A percentile compares a stretch with the other conserved stretches of the same genome.
These are phyloP conservation scores for Ciona savignyi DNA, from an alignment of 23 tunicate genomes.

Conservation along the genomic window DNA sequence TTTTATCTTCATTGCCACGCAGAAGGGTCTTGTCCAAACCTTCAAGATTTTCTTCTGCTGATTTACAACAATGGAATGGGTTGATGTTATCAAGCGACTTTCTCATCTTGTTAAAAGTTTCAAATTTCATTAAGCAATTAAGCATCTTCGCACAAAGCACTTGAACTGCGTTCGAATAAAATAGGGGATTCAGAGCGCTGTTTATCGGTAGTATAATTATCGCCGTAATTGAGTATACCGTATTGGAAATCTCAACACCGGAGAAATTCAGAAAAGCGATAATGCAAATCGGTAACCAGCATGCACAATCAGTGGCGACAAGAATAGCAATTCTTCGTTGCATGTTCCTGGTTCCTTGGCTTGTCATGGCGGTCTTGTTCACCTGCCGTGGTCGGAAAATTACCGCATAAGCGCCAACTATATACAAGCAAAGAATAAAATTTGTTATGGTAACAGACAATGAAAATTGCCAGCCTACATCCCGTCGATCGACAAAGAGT, in stretches of 20 bases:
- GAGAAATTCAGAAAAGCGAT: constrained; percentile 27
- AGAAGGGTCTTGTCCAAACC: background rate
- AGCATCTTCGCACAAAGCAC: constrained; percentile 2
- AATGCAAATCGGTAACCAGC: constrained; percentile 44
- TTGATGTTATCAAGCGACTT: no score
- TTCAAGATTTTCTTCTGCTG: background rate
- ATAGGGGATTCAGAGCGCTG: constrained; percentile 43
- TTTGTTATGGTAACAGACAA: constrained; percentile 15
- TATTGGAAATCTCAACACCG: constrained; percentile 22
- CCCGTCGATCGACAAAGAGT: constrained; percentile 18
- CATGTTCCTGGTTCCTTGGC: constrained; percentile 21
- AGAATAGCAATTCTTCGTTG: constrained; percentile 29
- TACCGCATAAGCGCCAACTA: constrained; percentile 14
- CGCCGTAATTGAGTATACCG: constrained; percentile 35
- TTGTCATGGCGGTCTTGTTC: constrained; percentile 13
- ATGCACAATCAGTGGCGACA: constrained; percentile 39
- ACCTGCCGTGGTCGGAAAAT: constrained; percentile 17
- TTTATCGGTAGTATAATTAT: constrained; percentile 34
- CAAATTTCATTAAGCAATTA: no score
- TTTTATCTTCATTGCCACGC: background rate
- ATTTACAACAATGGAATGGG: background rate
- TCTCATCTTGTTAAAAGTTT: no score
- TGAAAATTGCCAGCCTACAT: constrained; percentile 34
- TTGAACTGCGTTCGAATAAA: constrained; percentile 33
- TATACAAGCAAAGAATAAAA: constrained; percentile 23